A percentile compares a stretch with the other conserved stretches of the same genome.
Evolutionary conservation across 1,140 invertebrate genomes (phyloP).

Genomic region (Campoletis sonorensis): DNA sequence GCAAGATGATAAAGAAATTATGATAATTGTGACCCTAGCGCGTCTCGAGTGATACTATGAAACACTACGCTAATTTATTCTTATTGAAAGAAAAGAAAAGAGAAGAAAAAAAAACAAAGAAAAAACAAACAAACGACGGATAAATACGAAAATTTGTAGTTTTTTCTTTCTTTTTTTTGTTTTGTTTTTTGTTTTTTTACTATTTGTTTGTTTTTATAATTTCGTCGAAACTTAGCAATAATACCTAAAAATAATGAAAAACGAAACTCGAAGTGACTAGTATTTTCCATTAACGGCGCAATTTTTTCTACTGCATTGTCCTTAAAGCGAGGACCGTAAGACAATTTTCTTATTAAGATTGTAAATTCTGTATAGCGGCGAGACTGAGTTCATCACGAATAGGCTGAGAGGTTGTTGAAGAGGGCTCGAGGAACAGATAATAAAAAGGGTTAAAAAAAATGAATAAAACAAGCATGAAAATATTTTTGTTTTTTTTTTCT

Average conservation of each 20-base stretch:
- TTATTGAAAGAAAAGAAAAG: neutral
- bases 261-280: neutral
- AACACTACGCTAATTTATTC: constrained; percentile 4
- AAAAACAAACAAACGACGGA: too few relatives aligned
- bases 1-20: too few relatives aligned
- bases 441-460: constrained; percentile 37
- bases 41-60: neutral
- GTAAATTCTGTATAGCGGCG: constrained; percentile 42
- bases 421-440: neutral
- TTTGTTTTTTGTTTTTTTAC: neutral
- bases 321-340: neutral
- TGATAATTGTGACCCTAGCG: too few relatives aligned
- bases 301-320: neutral
- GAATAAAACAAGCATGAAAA: neutral
- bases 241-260: constrained; percentile 2
- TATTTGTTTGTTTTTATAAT: constrained; percentile 12
- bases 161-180: neutral
- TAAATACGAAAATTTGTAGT: neutral
- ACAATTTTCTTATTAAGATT: constrained; percentile 18
- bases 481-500: neutral
- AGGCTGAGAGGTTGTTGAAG: constrained; percentile 27
- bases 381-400: constrained; percentile 54
- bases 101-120: too few relatives aligned
- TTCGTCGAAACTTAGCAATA: constrained; percentile 25
- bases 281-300: constrained; percentile 12